Evolutionary conservation across 1,140 invertebrate species (phyloP).

Genomic region (Melitaea cinxia): DNA sequence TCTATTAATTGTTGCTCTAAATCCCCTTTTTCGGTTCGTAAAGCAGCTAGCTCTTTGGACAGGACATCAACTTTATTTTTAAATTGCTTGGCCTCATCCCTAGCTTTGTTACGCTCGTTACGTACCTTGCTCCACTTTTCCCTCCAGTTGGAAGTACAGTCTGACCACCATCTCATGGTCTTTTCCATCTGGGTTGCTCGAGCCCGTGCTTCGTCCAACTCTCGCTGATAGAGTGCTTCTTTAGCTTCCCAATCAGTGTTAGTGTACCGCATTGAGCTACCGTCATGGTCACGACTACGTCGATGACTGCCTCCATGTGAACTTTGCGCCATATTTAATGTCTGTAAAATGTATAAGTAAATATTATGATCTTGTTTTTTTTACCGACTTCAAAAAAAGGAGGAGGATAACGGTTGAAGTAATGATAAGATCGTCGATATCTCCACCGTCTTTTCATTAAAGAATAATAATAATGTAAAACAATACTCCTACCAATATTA

Average conservation of each 20-base stretch:
- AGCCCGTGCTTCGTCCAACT: conserved; percentile 94
- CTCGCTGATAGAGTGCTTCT: conserved; percentile 84
- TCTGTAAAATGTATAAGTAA: conserved; percentile 21
- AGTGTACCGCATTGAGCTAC: conserved; percentile 59
- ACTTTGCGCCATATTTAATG: conserved; percentile 75
- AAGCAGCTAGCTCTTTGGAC: conserved; percentile 88
- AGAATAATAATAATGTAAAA: too few relatives aligned
- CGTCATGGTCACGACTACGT: conserved; percentile 65
- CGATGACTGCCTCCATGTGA: conserved; percentile 70
- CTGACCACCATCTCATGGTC: conserved; percentile 99
- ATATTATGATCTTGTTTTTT: neutral
- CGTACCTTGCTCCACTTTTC: conserved; percentile 97
- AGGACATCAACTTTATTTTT: conserved; percentile 90
- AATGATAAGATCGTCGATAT: too few relatives aligned
- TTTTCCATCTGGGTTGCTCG: conserved; percentile 98
- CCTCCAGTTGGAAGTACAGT: conserved; percentile 85
- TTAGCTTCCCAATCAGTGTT: conserved; percentile 76
- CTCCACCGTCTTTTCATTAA: too few relatives aligned
- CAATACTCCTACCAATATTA: too few relatives aligned
- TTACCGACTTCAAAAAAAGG: too few relatives aligned
- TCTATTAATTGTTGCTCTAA: conserved; percentile 85
- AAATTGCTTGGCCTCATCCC: conserved; percentile 92
- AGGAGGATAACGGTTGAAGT: too few relatives aligned
- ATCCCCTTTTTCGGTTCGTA: conserved; percentile 91
- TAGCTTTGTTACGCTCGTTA: conserved; percentile 90